Conservation (phyloP, 1,140 invertebrate genomes). For the Platorchestia sp. region DNA sequence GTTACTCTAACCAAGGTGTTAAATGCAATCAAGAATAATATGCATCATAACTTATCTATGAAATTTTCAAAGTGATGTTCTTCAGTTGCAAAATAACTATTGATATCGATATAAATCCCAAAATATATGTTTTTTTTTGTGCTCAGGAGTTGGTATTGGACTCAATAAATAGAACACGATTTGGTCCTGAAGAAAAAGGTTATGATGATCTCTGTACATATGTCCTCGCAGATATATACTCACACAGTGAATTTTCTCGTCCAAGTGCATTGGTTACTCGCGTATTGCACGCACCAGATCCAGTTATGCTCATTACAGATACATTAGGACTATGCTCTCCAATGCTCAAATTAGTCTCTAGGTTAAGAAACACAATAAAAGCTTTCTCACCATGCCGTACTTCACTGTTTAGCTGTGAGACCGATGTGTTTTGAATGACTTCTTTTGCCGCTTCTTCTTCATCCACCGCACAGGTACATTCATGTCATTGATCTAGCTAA, state of each 20-base stretch:
- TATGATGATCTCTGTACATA: too few species aligned
- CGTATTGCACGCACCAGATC: not conserved
- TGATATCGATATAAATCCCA: not conserved
- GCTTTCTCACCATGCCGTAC: not conserved
- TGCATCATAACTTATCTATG: not conserved
- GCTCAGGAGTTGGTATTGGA: not conserved
- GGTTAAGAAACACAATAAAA: not conserved
- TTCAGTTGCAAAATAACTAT: not conserved
- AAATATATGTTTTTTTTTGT: not conserved
- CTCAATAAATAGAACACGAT: not conserved
- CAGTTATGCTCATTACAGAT: not conserved
- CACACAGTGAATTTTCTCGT: not conserved
- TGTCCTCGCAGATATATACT: not conserved
- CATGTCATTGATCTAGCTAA: not conserved
- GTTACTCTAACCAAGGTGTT: not conserved
- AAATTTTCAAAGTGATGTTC: not conserved
- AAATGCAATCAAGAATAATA: not conserved
- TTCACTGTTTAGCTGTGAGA: not conserved
- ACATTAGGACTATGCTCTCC: not conserved
- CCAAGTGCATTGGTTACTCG: not conserved
- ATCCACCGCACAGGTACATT: not conserved
- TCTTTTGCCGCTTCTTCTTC: not conserved
- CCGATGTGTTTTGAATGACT: not conserved
- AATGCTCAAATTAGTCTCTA: not conserved
- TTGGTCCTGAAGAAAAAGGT: not conserved